Evolutionary conservation across 23 tunicate species (phyloP).

Genomic region (Diplosoma virens): DNA sequence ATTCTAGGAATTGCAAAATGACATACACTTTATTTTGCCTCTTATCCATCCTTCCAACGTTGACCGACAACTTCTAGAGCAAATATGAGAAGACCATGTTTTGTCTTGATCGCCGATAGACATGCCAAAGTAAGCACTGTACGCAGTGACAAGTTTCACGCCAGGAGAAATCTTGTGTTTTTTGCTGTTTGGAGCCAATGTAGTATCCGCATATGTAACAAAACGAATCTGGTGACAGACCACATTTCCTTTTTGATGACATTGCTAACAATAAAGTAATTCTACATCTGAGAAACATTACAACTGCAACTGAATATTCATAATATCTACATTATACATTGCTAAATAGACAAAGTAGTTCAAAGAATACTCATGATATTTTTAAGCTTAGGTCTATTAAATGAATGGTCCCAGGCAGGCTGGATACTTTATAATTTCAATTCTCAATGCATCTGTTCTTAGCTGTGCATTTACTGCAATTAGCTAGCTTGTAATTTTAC

Average conservation of each 20-base stretch:
- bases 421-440: too few relatives aligned
- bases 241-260: conserved; percentile 23
- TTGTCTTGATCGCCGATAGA: conserved; percentile 13
- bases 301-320: conserved; percentile 5
- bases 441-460: too few relatives aligned
- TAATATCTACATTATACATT: neutral
- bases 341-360: too few relatives aligned
- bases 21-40: conserved; percentile 4
- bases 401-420: too few relatives aligned
- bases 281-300: conserved; percentile 5
- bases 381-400: too few relatives aligned
- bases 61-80: conserved; percentile 18
- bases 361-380: too few relatives aligned
- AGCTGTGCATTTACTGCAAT: too few relatives aligned
- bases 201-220: conserved; percentile 17
- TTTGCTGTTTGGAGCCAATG: neutral
- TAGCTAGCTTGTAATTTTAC: too few relatives aligned
- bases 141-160: conserved; percentile 22
- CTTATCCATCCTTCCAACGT: conserved; percentile 17
- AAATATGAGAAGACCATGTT: conserved; percentile 21
- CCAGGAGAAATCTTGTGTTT: conserved; percentile 31
- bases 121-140: conserved; percentile 34
- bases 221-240: conserved; percentile 30
- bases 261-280: conserved; percentile 17
- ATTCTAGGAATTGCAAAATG: conserved; percentile 14